Percentiles rank a stretch among this genome's conserved stretches.
Evolutionary conservation across 2,888 invertebrate species (phyloP).

Genomic region (Auanema sp.): DNA sequence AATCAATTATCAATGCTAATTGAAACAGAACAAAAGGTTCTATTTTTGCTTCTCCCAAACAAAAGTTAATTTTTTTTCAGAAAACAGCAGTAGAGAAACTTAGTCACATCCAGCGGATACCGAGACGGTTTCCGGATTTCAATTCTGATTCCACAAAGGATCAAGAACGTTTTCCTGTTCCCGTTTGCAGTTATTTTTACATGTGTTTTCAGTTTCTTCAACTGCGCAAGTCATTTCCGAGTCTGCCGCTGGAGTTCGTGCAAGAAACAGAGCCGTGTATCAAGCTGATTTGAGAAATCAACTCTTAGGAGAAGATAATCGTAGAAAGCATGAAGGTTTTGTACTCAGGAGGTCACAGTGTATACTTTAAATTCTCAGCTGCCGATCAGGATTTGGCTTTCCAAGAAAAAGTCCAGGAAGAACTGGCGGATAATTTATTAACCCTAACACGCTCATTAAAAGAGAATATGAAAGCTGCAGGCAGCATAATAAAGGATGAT

Average conservation of each 20-base stretch:
- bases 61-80: slow-evolving; percentile 11
- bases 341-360: background rate
- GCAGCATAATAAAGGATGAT: slow-evolving; percentile 85
- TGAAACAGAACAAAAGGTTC: slow-evolving; percentile 18
- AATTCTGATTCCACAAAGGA: background rate
- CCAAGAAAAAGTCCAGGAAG: slow-evolving; percentile 85
- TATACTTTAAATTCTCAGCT: slow-evolving; percentile 15
- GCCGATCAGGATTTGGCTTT: slow-evolving; percentile 79
- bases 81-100: slow-evolving; percentile 17
- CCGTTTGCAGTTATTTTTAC: background rate
- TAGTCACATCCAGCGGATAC: slow-evolving; percentile 13
- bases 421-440: slow-evolving; percentile 92
- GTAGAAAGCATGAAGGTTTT: slow-evolving; percentile 14
- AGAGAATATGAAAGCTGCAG: slow-evolving; percentile 86
- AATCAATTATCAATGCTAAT: slow-evolving; percentile 17
- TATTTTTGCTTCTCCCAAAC: slow-evolving; percentile 12
- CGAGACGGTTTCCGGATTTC: slow-evolving; percentile 11
- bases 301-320: slow-evolving; percentile 32
- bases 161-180: slow-evolving; percentile 7
- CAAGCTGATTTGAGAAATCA: slow-evolving; percentile 51
- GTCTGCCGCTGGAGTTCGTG: slow-evolving; percentile 34
- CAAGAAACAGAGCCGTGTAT: slow-evolving; percentile 37
- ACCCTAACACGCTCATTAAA: slow-evolving; percentile 82
- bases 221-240: slow-evolving; percentile 17
- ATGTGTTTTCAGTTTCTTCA: background rate